A percentile compares a stretch with the other conserved stretches of the same genome.
These are phyloP conservation scores for Pongo abelii DNA, from an alignment of 2,113 vertebrate genomes.

Conservation along the genomic window DNA sequence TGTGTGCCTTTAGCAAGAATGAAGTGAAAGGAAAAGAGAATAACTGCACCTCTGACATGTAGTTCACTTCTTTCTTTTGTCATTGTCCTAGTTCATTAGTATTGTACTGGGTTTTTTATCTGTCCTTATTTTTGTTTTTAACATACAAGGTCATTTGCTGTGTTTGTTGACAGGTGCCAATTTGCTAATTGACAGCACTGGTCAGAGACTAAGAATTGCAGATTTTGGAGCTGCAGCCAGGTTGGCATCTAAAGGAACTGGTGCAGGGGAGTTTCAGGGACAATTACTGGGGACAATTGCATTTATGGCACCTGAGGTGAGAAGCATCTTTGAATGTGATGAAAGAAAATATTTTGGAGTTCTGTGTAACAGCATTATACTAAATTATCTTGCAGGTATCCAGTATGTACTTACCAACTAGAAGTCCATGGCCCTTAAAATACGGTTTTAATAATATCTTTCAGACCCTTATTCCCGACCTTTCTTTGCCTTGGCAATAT, in stretches of 20 bases:
- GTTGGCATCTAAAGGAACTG: slow-evolving; percentile 94
- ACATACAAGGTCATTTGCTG: slow-evolving; percentile 49
- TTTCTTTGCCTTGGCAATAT: not conserved
- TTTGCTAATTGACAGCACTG: slow-evolving; percentile 94
- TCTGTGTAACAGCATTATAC: not conserved
- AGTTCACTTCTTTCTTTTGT: not conserved
- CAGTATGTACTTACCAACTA: not conserved
- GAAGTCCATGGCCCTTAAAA: not conserved
- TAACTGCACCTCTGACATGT: not conserved
- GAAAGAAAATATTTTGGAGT: not conserved
- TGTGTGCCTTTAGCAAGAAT: not conserved
- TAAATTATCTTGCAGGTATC: not conserved
- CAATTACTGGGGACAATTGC: slow-evolving; percentile 94
- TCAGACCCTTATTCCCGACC: not conserved
- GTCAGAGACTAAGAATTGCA: slow-evolving; percentile 92
- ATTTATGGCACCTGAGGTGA: slow-evolving; percentile 95
- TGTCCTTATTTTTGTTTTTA: slow-evolving; percentile 35
- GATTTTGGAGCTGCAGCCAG: slow-evolving; percentile 94
- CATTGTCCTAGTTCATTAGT: not conserved
- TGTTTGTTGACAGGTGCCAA: slow-evolving; percentile 89
- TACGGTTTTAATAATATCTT: not conserved
- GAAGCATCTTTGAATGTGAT: slow-evolving; percentile 52
- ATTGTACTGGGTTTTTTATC: not conserved
- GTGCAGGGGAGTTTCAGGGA: slow-evolving; percentile 94
- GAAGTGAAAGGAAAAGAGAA: not conserved